Conservation (phyloP, 1,140 invertebrate species). For the Mylabris phalerata region DNA sequence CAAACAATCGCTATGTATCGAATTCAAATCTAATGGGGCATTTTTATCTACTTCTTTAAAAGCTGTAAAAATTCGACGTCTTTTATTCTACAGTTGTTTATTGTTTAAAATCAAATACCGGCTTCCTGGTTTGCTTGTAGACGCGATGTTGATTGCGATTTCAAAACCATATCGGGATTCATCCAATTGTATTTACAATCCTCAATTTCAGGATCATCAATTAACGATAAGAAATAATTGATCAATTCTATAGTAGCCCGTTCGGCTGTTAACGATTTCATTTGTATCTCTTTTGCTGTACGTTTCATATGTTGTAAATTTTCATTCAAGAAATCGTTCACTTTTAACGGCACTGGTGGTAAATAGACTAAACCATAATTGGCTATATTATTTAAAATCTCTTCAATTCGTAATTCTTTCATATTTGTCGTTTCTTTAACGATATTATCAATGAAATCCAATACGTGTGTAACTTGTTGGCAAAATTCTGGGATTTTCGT, state of each 20-base stretch:
- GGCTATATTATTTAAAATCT: conserved; percentile 58
- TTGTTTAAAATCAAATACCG: conserved; percentile 35
- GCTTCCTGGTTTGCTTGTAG: conserved; percentile 48
- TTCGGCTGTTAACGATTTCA: conserved; percentile 56
- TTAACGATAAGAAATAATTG: conserved; percentile 58
- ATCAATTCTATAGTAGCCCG: conserved; percentile 61
- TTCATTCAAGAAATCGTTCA: conserved; percentile 57
- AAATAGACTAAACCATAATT: conserved; percentile 59
- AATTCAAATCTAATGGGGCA: conserved; percentile 49
- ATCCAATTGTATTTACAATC: conserved; percentile 58
- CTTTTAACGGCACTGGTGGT: conserved; percentile 55
- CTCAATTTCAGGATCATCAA: conserved; percentile 49
- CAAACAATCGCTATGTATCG: conserved; percentile 63
- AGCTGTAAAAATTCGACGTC: conserved; percentile 35
- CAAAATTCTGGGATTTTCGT: conserved; percentile 61
- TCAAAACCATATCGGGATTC: conserved; percentile 52
- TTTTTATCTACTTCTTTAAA: conserved; percentile 54
- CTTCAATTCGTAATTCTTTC: conserved; percentile 67
- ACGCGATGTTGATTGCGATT: conserved; percentile 49
- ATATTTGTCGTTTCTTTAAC: conserved; percentile 66
- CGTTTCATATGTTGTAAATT: conserved; percentile 51
- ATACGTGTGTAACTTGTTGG: conserved; percentile 47
- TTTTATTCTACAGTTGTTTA: not conserved
- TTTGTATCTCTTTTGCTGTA: conserved; percentile 47
- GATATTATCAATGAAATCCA: conserved; percentile 63